These are phyloP conservation scores for Alligator sinensis DNA, from an alignment of 2,113 vertebrate genomes.

Conservation along the genomic window DNA sequence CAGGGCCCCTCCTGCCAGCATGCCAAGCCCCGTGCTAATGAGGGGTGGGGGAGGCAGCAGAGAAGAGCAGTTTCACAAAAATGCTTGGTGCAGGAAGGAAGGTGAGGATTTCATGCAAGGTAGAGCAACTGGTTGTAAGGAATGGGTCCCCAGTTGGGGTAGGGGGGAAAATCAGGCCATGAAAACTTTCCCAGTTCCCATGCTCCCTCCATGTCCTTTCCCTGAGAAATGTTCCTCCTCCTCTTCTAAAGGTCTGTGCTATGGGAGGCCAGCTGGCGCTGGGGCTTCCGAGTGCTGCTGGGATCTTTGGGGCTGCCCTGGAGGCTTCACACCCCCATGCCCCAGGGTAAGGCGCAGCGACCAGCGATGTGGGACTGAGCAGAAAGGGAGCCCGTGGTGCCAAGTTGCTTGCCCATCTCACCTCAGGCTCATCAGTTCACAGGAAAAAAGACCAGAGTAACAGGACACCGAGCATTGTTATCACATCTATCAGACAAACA, in stretches of 20 bases:
- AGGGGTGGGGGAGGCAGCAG: conserved; percentile 40
- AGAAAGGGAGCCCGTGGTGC: background rate
- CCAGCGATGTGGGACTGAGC: background rate
- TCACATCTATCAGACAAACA: background rate
- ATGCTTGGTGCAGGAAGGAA: background rate
- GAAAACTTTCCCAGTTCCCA: background rate
- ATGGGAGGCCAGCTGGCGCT: background rate
- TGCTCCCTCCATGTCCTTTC: background rate
- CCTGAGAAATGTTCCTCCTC: background rate
- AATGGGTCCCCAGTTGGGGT: background rate
- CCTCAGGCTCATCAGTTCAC: background rate
- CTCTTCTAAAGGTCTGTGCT: background rate
- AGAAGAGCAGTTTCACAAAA: conserved; percentile 43
- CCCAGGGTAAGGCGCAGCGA: background rate
- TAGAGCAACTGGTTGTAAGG: background rate
- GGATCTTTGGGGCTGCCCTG: background rate
- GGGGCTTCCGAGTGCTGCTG: background rate
- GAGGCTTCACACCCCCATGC: background rate
- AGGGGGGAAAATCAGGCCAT: background rate
- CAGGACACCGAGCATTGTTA: background rate
- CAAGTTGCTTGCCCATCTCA: background rate
- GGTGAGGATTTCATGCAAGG: background rate
- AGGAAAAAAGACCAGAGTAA: background rate
- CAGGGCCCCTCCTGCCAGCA: conserved; percentile 67
- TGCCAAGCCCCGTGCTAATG: conserved; percentile 68